Conservation (phyloP, 1,140 invertebrate genomes). For the Portunus trituberculatus region DNA sequence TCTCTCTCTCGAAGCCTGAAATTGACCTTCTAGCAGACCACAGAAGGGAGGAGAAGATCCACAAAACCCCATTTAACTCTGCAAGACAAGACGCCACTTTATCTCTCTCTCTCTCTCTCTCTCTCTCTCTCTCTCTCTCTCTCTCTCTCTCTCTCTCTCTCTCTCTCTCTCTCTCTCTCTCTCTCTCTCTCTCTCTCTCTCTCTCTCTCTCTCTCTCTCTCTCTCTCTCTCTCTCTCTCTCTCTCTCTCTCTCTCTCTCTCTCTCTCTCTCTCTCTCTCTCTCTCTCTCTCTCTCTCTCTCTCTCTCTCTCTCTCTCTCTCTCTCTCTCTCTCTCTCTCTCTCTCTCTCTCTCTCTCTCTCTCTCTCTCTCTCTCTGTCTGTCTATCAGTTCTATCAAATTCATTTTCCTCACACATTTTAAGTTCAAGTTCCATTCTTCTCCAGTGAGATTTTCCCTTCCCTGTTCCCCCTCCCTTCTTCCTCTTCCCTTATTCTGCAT, state of each 20-base stretch:
- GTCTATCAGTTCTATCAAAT: background rate
- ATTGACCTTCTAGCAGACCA: constrained; percentile 50
- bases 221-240: constrained; percentile 27
- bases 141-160: constrained; percentile 9
- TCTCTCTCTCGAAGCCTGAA: background rate
- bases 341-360: constrained; percentile 18
- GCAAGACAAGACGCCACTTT: constrained; percentile 34
- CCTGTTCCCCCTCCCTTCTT: background rate
- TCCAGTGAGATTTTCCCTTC: no score
- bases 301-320: constrained; percentile 29
- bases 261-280: constrained; percentile 24
- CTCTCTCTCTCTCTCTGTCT: background rate
- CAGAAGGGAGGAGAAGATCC: constrained; percentile 41
- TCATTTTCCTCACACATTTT: background rate
- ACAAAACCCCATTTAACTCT: constrained; percentile 55
- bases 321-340: background rate
- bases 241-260: background rate
- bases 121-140: background rate
- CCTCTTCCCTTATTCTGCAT: background rate
- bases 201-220: background rate
- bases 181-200: background rate
- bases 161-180: constrained; percentile 26
- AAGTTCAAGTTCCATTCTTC: background rate
- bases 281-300: background rate
- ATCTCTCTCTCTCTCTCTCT: constrained; percentile 17